phyloP scores from a whole-genome alignment of 2,888 invertebrate species.

The Amphipoea lucens region DNA sequence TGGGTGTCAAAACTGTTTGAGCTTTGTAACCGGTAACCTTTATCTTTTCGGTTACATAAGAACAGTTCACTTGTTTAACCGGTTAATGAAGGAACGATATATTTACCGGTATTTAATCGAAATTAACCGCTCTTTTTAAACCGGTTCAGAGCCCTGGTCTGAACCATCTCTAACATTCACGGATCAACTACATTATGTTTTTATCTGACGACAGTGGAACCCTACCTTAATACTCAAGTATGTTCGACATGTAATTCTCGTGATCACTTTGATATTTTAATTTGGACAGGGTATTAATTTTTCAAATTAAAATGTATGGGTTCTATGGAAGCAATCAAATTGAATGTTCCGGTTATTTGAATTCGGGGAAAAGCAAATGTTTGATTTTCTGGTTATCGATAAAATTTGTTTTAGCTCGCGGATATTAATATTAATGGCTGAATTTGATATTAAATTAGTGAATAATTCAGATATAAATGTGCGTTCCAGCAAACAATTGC shows the following conservation, averaged over 20 bases:
- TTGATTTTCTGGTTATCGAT: constrained; percentile 52
- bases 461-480: constrained; percentile 11
- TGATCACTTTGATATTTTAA: constrained; percentile 37
- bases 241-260: constrained; percentile 12
- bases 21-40: no score
- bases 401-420: constrained; percentile 42
- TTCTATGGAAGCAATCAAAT: constrained; percentile 43
- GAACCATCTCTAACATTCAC: constrained; percentile 37
- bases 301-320: constrained; percentile 48
- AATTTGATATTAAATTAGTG: constrained; percentile 47
- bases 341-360: constrained; percentile 49
- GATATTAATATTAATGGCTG: constrained; percentile 46
- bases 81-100: no score
- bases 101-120: no score
- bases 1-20: no score
- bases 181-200: constrained; percentile 15
- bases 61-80: no score
- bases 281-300: constrained; percentile 21
- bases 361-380: constrained; percentile 46
- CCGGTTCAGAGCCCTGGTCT: no score
- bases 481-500: neutral
- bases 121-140: no score
- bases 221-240: constrained; percentile 5
- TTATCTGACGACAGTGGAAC: constrained; percentile 26
- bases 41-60: no score